Percentiles rank a stretch among this genome's conserved stretches.
These are phyloP conservation scores for Rana temporaria DNA, from an alignment of 2,113 vertebrate genomes.

Conservation along the genomic window DNA sequence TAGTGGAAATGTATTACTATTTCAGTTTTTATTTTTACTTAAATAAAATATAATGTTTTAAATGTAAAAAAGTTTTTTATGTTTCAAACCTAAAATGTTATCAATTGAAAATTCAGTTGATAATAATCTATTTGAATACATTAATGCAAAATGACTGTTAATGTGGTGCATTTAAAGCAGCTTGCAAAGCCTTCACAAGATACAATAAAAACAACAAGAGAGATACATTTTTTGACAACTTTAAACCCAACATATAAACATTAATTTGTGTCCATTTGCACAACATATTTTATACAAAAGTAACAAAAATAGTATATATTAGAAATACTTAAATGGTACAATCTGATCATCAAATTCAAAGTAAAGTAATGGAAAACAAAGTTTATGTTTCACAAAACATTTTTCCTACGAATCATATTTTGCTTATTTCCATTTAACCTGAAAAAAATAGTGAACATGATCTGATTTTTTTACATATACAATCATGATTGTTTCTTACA, in stretches of 20 bases:
- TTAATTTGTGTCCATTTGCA: slow-evolving; percentile 36
- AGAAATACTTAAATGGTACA: slow-evolving; percentile 67
- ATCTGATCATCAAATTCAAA: slow-evolving; percentile 70
- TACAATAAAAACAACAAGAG: slow-evolving; percentile 44
- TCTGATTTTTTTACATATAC: slow-evolving; percentile 35
- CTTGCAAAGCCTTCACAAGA: slow-evolving; percentile 28
- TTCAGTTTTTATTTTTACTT: too few species aligned
- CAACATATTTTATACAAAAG: slow-evolving; percentile 59
- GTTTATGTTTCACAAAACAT: slow-evolving; percentile 59
- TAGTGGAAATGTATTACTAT: too few species aligned
- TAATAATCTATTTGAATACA: not conserved
- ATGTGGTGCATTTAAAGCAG: not conserved
- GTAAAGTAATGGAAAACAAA: slow-evolving; percentile 61
- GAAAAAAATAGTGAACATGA: slow-evolving; percentile 52
- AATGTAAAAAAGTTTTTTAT: too few species aligned
- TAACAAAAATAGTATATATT: slow-evolving; percentile 62
- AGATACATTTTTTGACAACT: slow-evolving; percentile 22
- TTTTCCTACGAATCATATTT: slow-evolving; percentile 79
- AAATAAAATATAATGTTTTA: too few species aligned
- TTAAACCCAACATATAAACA: slow-evolving; percentile 23
- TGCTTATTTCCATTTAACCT: slow-evolving; percentile 80
- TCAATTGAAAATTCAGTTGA: too few species aligned
- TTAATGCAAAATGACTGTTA: not conserved
- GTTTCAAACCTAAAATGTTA: too few species aligned
- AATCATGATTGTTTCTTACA: slow-evolving; percentile 47